Evolutionary conservation across 2,113 vertebrate species (phyloP).

Genomic region (Halichoeres trimaculatus): DNA sequence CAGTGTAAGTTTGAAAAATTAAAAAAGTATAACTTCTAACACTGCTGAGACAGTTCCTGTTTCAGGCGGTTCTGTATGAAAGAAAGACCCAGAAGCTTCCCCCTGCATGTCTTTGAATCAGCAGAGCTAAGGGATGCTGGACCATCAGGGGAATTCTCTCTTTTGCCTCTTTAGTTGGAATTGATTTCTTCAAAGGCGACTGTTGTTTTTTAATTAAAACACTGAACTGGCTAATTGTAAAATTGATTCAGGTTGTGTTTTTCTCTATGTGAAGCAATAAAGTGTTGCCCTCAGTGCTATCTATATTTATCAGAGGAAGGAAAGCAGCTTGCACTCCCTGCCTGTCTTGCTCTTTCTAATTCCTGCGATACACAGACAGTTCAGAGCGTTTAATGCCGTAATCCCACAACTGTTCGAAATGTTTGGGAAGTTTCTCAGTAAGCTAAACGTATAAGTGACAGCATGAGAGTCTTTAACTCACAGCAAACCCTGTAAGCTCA

Average conservation of each 20-base stretch:
- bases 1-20: not conserved
- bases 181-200: slow-evolving; percentile 81
- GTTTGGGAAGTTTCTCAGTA: slow-evolving; percentile 72
- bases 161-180: slow-evolving; percentile 73
- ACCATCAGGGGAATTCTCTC: slow-evolving; percentile 65
- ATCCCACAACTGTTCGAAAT: slow-evolving; percentile 74
- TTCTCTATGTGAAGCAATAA: slow-evolving; percentile 76
- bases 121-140: slow-evolving; percentile 58
- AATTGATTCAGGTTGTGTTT: slow-evolving; percentile 81
- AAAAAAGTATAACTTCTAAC: not conserved
- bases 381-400: slow-evolving; percentile 72
- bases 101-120: slow-evolving; percentile 64
- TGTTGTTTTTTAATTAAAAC: slow-evolving; percentile 83
- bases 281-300: slow-evolving; percentile 52
- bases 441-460: slow-evolving; percentile 76
- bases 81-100: slow-evolving; percentile 49
- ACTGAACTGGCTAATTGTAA: slow-evolving; percentile 81
- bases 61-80: slow-evolving; percentile 29
- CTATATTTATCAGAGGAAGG: slow-evolving; percentile 62
- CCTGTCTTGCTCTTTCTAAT: slow-evolving; percentile 56
- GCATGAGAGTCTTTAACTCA: slow-evolving; percentile 69
- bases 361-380: slow-evolving; percentile 45
- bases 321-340: slow-evolving; percentile 58
- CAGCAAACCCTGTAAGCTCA: slow-evolving; percentile 75
- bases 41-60: slow-evolving; percentile 27